Evolutionary conservation across 2,888 invertebrate genomes (phyloP), one percentile per base, ranked within the genome.

Genomic region (Hoplodrina blanda): DNA sequence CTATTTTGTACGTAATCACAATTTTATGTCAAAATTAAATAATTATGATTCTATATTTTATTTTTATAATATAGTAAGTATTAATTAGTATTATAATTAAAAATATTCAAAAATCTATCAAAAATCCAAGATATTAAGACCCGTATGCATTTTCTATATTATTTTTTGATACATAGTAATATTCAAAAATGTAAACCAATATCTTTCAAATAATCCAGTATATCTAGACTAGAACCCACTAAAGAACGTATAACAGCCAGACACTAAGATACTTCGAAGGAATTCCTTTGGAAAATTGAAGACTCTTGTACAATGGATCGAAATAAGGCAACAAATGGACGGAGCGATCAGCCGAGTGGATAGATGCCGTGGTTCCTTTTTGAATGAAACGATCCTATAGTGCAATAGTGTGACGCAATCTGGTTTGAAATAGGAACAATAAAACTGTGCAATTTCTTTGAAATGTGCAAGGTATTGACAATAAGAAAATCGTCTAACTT

Each of bases 301-400:
- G 82, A 86, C 82, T 70, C 82, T 76, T 68, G 83, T 72, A 88
- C 87, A 87, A 88, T 85, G 60, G 84, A n/a, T 70, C 61, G 63
- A 76, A 85, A 84, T 83, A 78, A 71, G 61, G 76, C 67, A 83
- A 83, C 83, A 83, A 87, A 85, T 87, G 75, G 73, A 77, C 10
- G 61, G 3, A 49, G 30, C 69, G 64, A 80, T 78, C 78, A 80
- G 65, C 44, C 15, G 52, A 62, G 19, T 37, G 62, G 65, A 80
- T 66, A 71, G 67, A 56, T 56, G 33, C 33, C 52, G 44, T 41
- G 46, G 63, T 54, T 59, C 67, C 66, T 69, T 73, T 69, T 49
- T 53, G 19, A 56, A 57, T 62, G 61, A 60, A 55, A 52, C 54
- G 54, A 52, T 63, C 59, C 25, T 55, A 57, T 25, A 71, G 53